Evolutionary conservation across 2,113 vertebrate species (phyloP).

Genomic region (Sinocyclocheilus anophthalmus): DNA sequence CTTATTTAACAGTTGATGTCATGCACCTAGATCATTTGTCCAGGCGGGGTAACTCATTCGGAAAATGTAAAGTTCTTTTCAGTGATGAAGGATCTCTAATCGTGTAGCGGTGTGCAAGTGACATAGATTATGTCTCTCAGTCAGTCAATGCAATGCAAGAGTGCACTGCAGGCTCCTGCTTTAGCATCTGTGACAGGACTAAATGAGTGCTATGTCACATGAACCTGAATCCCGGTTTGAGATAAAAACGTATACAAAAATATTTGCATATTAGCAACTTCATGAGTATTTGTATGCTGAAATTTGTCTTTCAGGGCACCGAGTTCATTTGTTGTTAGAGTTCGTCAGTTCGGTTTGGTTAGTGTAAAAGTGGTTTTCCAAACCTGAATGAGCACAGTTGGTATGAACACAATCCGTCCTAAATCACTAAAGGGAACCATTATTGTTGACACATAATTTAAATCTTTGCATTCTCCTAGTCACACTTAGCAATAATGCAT

Average conservation of each 20-base stretch:
- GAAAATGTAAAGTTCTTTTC: constrained; percentile 76
- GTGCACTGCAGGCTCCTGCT: constrained; percentile 6
- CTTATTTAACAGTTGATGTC: constrained; percentile 78
- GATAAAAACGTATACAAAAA: background rate
- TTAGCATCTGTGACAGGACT: background rate
- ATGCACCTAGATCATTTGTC: constrained; percentile 72
- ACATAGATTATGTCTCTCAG: constrained; percentile 63
- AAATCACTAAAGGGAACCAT: background rate
- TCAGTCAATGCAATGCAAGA: constrained; percentile 38
- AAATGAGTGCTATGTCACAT: background rate
- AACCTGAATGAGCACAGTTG: background rate
- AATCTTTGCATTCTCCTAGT: background rate
- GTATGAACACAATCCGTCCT: background rate
- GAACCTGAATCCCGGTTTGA: background rate
- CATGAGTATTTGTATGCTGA: background rate
- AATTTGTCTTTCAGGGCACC: background rate
- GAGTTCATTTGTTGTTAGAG: background rate
- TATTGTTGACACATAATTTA: background rate
- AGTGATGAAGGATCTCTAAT: constrained; percentile 69
- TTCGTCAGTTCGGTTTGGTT: background rate
- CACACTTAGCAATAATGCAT: constrained; percentile 3
- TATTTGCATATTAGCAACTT: too few relatives aligned
- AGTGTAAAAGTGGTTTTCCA: background rate
- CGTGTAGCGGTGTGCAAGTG: constrained; percentile 56
- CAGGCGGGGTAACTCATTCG: constrained; percentile 74